Base-by-base conservation (phyloP, 2,797 vertebrate genomes). In the Iguana delicatissima region DNA sequence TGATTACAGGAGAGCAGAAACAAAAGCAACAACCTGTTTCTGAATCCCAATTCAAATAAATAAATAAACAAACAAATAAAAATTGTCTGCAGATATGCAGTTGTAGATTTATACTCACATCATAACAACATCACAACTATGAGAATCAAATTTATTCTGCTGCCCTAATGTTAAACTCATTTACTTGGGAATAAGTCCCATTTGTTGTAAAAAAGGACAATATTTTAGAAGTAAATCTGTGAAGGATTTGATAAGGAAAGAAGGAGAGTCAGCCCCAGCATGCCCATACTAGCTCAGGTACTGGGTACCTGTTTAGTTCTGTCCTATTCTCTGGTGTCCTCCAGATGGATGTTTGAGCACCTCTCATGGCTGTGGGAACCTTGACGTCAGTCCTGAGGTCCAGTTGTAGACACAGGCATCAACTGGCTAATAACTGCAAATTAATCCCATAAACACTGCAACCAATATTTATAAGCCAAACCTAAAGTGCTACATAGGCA, bases 401-500 rank as follows among this genome's bases (percentile, higher is more conserved):
- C 18, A 35, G 72, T 73, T 73, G 14, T 35, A 73, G 6, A 73
- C 14, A 32, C 13, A 73, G 10, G 5, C 3, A 18, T 80, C 46
- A 67, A 57, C 24, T 67, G 59, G 7, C 26, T 52, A 42, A 74
- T 84, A 73, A 52, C 26, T 57, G 64, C 64, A 67, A 67, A 84
- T 80, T 69, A 64, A 81, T 81, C 91, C 38, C 86, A 24, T 72
- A 18, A 86, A 59, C 9, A 80, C 86, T 84, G 73, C 12, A 72
- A 42, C 6, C 18, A 10, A 14, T 69, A 89, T 72, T 85, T 80
- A 80, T 52, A 64, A 22, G 29, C 6, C 32, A 20, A 46, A 59
- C 16, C 35, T 46, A 46, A 85, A 50, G 35, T 77, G 20, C 55
- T 59, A 16, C 59, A 77, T 32, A 86, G n/a, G 69, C 29, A 59